These are phyloP conservation scores for Passerina amoena DNA, from an alignment of 2,113 vertebrate species.

Conservation along the genomic window DNA sequence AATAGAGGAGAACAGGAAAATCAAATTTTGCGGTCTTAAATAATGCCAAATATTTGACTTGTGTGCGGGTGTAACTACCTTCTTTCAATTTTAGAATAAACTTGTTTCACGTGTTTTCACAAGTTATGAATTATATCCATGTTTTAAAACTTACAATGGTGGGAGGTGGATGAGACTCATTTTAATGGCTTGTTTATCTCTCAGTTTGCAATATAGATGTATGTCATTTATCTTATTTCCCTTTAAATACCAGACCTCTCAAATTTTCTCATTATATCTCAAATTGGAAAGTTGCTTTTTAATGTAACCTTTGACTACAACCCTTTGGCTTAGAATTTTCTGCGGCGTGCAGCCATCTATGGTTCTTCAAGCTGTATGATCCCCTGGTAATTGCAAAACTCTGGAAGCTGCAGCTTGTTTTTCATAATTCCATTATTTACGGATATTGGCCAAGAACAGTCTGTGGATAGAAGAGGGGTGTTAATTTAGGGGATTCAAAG, in stretches of 20 bases:
- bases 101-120: not conserved
- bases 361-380: not conserved
- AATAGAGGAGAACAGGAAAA: not conserved
- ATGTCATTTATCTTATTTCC: not conserved
- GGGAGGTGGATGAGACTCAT: not conserved
- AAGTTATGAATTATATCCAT: not conserved
- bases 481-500: not conserved
- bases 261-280: not conserved
- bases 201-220: not conserved
- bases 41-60: not conserved
- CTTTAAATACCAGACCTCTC: not conserved
- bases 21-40: not conserved
- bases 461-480: not conserved
- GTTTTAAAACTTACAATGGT: not conserved
- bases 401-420: slow-evolving; percentile 1
- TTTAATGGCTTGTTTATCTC: not conserved
- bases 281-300: not conserved
- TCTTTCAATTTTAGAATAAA: not conserved
- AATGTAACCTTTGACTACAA: not conserved
- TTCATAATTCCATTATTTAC: not conserved
- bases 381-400: slow-evolving; percentile 22
- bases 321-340: slow-evolving; percentile 23
- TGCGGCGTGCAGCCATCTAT: not conserved
- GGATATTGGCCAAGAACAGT: not conserved
- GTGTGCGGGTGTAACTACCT: fast-evolving